Conservation (phyloP, 2,888 invertebrate genomes). For the Acronicta alni region DNA sequence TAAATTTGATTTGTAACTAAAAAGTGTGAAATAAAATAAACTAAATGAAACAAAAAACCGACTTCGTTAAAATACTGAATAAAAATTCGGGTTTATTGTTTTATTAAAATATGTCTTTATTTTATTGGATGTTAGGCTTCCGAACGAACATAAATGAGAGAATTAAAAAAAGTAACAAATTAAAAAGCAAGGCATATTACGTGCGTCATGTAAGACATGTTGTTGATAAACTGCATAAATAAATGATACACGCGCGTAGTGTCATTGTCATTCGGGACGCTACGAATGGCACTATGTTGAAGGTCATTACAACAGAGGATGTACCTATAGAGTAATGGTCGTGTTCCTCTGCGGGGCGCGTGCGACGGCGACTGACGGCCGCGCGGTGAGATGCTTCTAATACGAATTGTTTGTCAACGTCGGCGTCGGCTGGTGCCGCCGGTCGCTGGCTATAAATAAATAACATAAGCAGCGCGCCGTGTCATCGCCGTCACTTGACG, state of each 20-base stretch:
- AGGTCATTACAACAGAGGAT: conserved; percentile 68
- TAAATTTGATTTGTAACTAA: too few relatives aligned
- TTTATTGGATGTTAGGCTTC: too few relatives aligned
- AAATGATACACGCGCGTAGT: conserved; percentile 41
- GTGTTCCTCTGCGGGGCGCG: conserved; percentile 66
- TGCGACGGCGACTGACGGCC: conserved; percentile 42
- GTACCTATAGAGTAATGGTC: conserved; percentile 69
- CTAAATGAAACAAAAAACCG: too few relatives aligned
- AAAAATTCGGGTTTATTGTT: too few relatives aligned
- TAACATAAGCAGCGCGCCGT: conserved; percentile 68
- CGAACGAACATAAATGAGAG: too few relatives aligned
- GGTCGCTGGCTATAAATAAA: conserved; percentile 78
- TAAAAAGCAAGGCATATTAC: background rate
- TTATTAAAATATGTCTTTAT: too few relatives aligned
- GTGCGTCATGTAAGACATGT: conserved; percentile 16
- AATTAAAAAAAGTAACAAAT: background rate
- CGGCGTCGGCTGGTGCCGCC: conserved; percentile 66
- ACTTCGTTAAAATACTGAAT: too few relatives aligned
- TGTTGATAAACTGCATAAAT: conserved; percentile 26
- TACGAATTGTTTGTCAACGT: conserved; percentile 84
- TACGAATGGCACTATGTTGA: conserved; percentile 61
- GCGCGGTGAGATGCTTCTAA: conserved; percentile 63
- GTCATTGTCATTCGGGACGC: conserved; percentile 58
- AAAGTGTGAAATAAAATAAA: too few relatives aligned
- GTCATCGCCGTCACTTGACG: conserved; percentile 64